Evolutionary conservation across 2,797 vertebrate species (phyloP), one percentile per base, ranked within the genome.

Genomic region (Pyrocephalus nanus): DNA sequence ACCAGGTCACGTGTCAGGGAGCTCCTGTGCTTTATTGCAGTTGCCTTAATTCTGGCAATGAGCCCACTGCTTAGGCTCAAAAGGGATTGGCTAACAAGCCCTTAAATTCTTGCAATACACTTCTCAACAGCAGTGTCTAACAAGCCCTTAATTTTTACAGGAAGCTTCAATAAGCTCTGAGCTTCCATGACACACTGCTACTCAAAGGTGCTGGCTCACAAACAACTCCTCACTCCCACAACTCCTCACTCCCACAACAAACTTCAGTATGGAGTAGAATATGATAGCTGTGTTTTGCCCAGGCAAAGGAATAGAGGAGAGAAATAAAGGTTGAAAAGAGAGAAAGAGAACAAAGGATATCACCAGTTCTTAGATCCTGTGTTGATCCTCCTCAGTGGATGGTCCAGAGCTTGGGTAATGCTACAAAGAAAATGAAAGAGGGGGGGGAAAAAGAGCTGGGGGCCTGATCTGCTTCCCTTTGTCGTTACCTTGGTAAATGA

Each of bases 21-120:
- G 16, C 27, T 64, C 23, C 21, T 60, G 17, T 40, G 34, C 34
- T 76, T 64, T 57, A 12, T 51, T 30, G 9, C 50, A 29, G 27
- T 57, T 1, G 8, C 9, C 16, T 43, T 38, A 12, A 43, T 21
- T 64, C 57, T 0, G 0, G 23, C 57, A 71, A 26, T 16, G 23
- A 57, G 20, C 6, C 19, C 25, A 26, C n/a, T 51, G 5, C 36
- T 55, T 38, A 45, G 36, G 26, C 20, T 70, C 69, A 22, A 70
- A 50, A 70, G 27, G 3, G 51, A 9, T 57, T 57, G 32, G 16
- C 32, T 70, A 21, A 21, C 16, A 55, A 47, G 30, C 6, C 18
- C 30, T 34, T 36, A 14, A 1, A 9, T 62, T 82, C 61, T 50
- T 69, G 16, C 34, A 50, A 21, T 27, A 55, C 30, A 14, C 15